A percentile compares a stretch with the other conserved stretches of the same genome.
Evolutionary conservation across 1,140 invertebrate genomes (phyloP).

Genomic region (Glossosoma conforme): DNA sequence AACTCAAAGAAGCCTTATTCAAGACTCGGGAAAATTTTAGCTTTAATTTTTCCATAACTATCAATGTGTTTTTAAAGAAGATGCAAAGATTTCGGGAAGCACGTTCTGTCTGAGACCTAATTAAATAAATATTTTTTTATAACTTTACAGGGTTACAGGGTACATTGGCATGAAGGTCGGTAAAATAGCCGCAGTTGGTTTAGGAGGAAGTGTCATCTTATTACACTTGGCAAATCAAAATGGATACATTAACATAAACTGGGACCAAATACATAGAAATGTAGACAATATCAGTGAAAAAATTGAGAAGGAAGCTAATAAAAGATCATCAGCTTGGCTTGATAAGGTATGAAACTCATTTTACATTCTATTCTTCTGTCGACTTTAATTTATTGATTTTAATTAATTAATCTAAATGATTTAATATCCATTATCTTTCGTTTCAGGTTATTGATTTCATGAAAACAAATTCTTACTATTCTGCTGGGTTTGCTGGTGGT

Average conservation of each 20-base stretch:
- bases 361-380: too few species aligned
- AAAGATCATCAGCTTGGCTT: slow-evolving; percentile 64
- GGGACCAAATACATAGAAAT: slow-evolving; percentile 78
- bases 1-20: too few species aligned
- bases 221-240: slow-evolving; percentile 86
- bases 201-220: slow-evolving; percentile 84
- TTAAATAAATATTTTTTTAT: slow-evolving; percentile 23
- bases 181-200: slow-evolving; percentile 80
- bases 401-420: background rate
- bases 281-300: slow-evolving; percentile 77
- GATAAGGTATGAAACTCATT: slow-evolving; percentile 86
- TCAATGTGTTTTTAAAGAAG: background rate
- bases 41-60: too few species aligned
- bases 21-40: too few species aligned
- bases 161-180: slow-evolving; percentile 88
- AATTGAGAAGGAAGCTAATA: slow-evolving; percentile 70
- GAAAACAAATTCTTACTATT: slow-evolving; percentile 69
- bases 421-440: slow-evolving; percentile 19
- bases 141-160: slow-evolving; percentile 69
- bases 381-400: slow-evolving; percentile 3
- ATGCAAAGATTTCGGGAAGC: background rate
- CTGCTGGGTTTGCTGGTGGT: slow-evolving; percentile 79
- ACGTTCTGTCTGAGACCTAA: background rate
- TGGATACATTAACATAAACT: slow-evolving; percentile 89
- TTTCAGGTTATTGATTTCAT: slow-evolving; percentile 71